These are phyloP conservation scores for Cosmorhoe ocellata DNA, from an alignment of 2,888 invertebrate genomes.

Conservation along the genomic window DNA sequence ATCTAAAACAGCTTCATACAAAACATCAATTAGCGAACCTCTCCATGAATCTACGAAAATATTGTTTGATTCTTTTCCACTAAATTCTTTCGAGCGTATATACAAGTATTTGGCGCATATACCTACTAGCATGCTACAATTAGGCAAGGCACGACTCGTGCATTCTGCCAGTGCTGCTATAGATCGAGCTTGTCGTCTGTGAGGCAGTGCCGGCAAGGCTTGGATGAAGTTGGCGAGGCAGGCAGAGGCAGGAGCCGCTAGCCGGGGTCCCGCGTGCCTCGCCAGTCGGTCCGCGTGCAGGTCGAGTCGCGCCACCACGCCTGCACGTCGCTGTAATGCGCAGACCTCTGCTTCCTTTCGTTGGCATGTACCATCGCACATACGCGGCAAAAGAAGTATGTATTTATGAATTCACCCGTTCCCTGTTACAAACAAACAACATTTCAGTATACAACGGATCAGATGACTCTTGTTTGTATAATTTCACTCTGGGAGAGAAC, in stretches of 20 bases:
- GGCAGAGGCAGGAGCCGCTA: constrained; percentile 20
- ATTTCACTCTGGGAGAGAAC: background rate
- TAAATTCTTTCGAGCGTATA: background rate
- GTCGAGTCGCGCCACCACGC: constrained; percentile 93
- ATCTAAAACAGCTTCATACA: constrained; percentile 2
- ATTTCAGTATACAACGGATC: constrained; percentile 2
- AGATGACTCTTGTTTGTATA: constrained; percentile 9
- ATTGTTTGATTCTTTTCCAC: background rate
- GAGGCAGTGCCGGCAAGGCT: constrained; percentile 14
- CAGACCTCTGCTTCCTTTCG: constrained; percentile 62
- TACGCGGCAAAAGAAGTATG: constrained; percentile 95
- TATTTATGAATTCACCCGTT: constrained; percentile 97
- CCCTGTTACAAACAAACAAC: constrained; percentile 76
- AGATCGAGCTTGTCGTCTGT: constrained; percentile 20
- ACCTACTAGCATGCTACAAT: constrained; percentile 3
- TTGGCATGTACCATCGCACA: constrained; percentile 92
- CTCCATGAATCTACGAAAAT: background rate
- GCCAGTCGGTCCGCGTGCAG: constrained; percentile 85
- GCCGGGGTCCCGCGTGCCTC: constrained; percentile 47
- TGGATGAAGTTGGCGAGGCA: constrained; percentile 6
- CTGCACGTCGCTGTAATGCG: constrained; percentile 91
- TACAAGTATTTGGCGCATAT: constrained; percentile 4
- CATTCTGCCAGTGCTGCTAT: constrained; percentile 15
- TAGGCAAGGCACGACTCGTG: constrained; percentile 11
- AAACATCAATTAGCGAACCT: background rate